Base-by-base conservation (phyloP, 1,140 invertebrate genomes). In the Drosophila sucinea region DNA sequence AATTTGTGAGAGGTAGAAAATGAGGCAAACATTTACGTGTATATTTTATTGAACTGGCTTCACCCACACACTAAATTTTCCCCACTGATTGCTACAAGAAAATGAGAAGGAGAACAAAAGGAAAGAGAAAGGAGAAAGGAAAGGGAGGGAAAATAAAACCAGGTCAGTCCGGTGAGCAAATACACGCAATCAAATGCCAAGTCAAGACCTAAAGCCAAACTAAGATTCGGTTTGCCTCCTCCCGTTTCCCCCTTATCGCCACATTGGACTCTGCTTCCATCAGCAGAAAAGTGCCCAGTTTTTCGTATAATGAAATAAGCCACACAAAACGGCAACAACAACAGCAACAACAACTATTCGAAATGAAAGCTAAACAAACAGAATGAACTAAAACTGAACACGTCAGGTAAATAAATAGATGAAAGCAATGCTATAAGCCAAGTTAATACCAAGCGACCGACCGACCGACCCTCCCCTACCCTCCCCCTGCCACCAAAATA, bases 311-410 rank as follows among this genome's bases (percentile, higher is more conserved):
- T 75, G 79, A 79, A 73, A 85, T 66, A 78, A 68, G 67, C 70
- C 58, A 71, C 47, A 63, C 47, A 67, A 44, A 55, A 60, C 35
- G 35, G 35, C 58, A 67, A 58, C 54, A 55, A 35, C 8, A n/a
- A 41, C 63, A 84, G 66, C 76, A 84, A 66, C 62, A 75, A 65
- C 70, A 60, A 33, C 67, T 74, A 60, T 70, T 51, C 64, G 61
- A 70, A 71, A 75, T 77, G 74, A 75, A 77, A 77, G 75, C 61
- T 77, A 68, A 30, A 77, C 73, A 78, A 75, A 71, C 82, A 86
- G 44, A 86, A 82, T 87, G 76, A 87, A 86, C 83, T 82, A 83
- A 76, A 79, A 66, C 73, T 77, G 80, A 71, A 69, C 84, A 86
- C 83, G 80, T 86, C 79, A 87, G 84, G 77, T 79, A 86, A 86